Percentiles rank a stretch among this genome's conserved stretches.
Conservation (phyloP, 2,888 invertebrate species). For the Siphonodentalium dalli region DNA sequence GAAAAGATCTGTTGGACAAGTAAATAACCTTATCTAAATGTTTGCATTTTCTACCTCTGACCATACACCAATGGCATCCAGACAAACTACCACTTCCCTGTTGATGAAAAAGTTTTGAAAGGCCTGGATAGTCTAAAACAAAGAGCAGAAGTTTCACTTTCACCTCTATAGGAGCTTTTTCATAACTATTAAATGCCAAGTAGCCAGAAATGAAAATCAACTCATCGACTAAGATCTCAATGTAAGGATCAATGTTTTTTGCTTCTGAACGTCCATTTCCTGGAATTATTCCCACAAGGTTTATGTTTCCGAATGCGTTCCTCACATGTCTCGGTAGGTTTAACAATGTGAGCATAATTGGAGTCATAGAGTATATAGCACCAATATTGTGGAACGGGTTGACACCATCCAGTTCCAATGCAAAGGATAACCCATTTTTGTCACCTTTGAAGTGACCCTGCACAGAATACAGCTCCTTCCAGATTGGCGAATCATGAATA, state of each 20-base stretch:
- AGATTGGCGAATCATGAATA: constrained; percentile 14
- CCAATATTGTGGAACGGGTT: constrained; percentile 16
- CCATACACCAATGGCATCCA: constrained; percentile 4
- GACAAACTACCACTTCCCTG: constrained; percentile 6
- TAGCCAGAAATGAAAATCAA: constrained; percentile 3
- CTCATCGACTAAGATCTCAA: constrained; percentile 12
- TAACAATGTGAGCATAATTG: constrained; percentile 14
- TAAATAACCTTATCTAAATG: constrained; percentile 9
- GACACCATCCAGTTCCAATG: constrained; percentile 11
- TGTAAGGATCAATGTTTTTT: not conserved
- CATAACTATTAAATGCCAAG: not conserved
- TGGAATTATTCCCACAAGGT: constrained; percentile 8
- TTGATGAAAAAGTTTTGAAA: constrained; percentile 1
- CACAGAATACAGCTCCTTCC: constrained; percentile 7
- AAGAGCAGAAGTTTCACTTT: constrained; percentile 4
- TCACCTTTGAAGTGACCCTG: constrained; percentile 8
- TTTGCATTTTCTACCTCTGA: not conserved
- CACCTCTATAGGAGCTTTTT: constrained; percentile 2
- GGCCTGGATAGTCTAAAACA: constrained; percentile 5
- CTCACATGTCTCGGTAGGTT: constrained; percentile 11
- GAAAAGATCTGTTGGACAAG: not conserved
- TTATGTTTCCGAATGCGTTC: constrained; percentile 7
- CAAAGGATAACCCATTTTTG: constrained; percentile 9
- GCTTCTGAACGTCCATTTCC: not conserved
- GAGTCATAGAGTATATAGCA: constrained; percentile 13